A percentile compares a stretch with the other conserved stretches of the same genome.
These are phyloP conservation scores for Takifugu bimaculatus DNA, from an alignment of 2,113 vertebrate species.

Conservation along the genomic window DNA sequence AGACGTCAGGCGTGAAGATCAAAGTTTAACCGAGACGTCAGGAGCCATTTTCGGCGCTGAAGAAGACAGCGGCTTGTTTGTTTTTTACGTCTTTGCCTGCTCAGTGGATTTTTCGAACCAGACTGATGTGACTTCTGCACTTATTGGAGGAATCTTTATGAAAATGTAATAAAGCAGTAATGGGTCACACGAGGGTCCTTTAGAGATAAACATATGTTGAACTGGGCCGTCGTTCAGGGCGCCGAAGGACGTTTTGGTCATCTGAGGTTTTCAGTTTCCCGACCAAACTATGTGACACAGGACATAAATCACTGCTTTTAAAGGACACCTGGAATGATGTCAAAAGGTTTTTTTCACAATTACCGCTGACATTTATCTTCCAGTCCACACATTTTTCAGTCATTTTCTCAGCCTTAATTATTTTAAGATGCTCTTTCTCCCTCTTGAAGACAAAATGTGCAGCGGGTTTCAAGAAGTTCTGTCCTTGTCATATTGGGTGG, in stretches of 20 bases:
- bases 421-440: slow-evolving; percentile 3
- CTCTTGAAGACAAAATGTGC: not conserved
- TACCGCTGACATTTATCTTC: not conserved
- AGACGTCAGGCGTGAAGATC: not conserved
- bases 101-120: not conserved
- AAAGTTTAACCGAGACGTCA: not conserved
- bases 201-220: too few species aligned
- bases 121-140: not conserved
- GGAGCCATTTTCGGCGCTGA: not conserved
- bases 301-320: too few species aligned
- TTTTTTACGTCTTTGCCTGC: not conserved
- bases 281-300: too few species aligned
- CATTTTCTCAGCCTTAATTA: not conserved
- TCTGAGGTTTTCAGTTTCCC: too few species aligned
- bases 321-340: too few species aligned
- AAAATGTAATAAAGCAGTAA: not conserved
- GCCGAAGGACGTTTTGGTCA: too few species aligned
- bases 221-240: too few species aligned
- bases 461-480: slow-evolving; percentile 7
- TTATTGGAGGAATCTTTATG: slow-evolving; percentile 6
- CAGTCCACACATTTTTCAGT: too few species aligned
- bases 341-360: not conserved
- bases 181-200: too few species aligned
- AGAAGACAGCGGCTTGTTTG: too few species aligned
- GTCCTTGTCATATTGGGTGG: not conserved